Conservation (phyloP, 2,797 vertebrate genomes). For the Apodemus agrarius region DNA sequence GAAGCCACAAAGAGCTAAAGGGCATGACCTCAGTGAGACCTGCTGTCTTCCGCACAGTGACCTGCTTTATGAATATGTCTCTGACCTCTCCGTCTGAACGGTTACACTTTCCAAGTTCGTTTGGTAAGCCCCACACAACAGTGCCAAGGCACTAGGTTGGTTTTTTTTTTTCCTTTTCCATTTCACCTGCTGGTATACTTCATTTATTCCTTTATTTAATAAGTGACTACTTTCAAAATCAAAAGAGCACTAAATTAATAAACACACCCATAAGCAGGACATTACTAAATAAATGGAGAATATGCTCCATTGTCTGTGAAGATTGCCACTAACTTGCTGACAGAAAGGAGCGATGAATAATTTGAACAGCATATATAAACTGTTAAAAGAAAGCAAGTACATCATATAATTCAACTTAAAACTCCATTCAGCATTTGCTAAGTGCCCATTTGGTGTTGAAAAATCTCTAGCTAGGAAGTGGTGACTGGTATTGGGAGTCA, state of each 20-base stretch:
- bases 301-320: not conserved
- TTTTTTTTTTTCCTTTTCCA: not conserved
- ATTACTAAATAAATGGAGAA: conserved; percentile 51
- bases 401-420: conserved; percentile 33
- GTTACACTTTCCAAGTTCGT: not conserved
- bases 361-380: conserved; percentile 1
- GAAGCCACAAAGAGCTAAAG: conserved; percentile 45
- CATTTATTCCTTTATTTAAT: not conserved
- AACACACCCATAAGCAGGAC: not conserved
- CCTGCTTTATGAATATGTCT: not conserved
- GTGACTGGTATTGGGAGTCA: not conserved
- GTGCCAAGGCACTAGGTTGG: not conserved
- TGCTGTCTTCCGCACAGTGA: conserved; percentile 55
- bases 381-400: not conserved
- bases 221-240: conserved; percentile 32
- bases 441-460: not conserved
- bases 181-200: not conserved
- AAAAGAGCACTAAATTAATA: conserved; percentile 34
- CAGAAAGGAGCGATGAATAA: not conserved
- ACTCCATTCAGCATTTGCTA: not conserved
- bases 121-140: conserved; percentile 29
- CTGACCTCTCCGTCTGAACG: conserved; percentile 40
- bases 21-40: conserved; percentile 28
- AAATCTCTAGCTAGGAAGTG: not conserved
- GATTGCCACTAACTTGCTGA: not conserved